phyloP scores from a whole-genome alignment of 1,140 invertebrate species.

The Aleiodes sp. region DNA sequence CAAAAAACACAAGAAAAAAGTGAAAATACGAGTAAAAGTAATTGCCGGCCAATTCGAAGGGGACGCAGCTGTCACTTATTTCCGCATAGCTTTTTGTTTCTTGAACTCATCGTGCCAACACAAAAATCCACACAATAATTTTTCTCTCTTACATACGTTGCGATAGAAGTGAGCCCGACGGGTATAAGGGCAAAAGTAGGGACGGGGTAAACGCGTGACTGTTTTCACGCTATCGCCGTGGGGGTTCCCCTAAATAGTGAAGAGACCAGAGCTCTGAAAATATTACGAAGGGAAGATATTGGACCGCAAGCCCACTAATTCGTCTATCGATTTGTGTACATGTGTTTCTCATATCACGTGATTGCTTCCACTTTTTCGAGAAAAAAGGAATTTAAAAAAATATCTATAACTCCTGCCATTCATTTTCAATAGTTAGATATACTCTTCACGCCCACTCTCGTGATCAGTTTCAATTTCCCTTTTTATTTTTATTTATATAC shows the following conservation, averaged over 20 bases:
- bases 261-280: conserved; percentile 1
- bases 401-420: neutral
- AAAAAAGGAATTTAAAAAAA: neutral
- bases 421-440: neutral
- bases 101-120: conserved; percentile 23
- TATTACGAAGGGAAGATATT: neutral
- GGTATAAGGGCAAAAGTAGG: conserved; percentile 15
- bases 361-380: neutral
- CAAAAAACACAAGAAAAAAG: conserved; percentile 26
- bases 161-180: neutral
- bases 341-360: conserved; percentile 9
- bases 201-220: conserved; percentile 38
- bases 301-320: conserved; percentile 29
- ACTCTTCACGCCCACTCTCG: neutral
- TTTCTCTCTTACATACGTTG: neutral
- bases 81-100: conserved; percentile 56
- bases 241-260: conserved; percentile 47
- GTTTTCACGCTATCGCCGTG: conserved; percentile 56
- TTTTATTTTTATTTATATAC: neutral
- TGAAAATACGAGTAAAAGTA: conserved; percentile 48
- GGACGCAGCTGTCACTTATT: conserved; percentile 58
- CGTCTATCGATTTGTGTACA: neutral
- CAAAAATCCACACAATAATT: neutral
- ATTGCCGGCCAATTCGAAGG: conserved; percentile 43
- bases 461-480: neutral